Conservation (phyloP, 2,797 vertebrate genomes). For the Epinephelus malabaricus region DNA sequence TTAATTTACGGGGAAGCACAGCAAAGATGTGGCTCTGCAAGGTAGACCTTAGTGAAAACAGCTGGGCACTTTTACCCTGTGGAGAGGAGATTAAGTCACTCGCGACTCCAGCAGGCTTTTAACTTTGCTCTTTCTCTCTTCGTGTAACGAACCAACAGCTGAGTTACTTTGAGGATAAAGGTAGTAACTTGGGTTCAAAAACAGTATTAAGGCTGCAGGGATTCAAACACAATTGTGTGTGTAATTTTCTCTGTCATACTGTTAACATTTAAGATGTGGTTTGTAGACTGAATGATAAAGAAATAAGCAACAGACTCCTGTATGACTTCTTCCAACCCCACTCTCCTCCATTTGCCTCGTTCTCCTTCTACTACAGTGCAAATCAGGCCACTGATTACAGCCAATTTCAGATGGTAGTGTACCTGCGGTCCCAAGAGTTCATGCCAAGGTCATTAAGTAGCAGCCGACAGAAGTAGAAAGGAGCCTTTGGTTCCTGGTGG, state of each 20-base stretch:
- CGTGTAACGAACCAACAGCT: slow-evolving; percentile 57
- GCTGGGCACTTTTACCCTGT: slow-evolving; percentile 77
- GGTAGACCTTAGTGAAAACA: slow-evolving; percentile 78
- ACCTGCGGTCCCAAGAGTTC: slow-evolving; percentile 99
- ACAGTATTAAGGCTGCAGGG: background rate
- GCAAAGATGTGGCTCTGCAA: slow-evolving; percentile 73
- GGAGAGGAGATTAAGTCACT: slow-evolving; percentile 81
- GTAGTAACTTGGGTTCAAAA: slow-evolving; percentile 16
- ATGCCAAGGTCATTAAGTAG: slow-evolving; percentile 96
- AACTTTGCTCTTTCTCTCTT: slow-evolving; percentile 62
- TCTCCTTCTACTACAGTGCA: slow-evolving; percentile 3
- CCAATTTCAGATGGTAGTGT: slow-evolving; percentile 47
- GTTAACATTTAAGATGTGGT: background rate
- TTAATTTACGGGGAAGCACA: slow-evolving; percentile 78
- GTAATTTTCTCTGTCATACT: background rate
- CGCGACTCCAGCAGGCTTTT: slow-evolving; percentile 71
- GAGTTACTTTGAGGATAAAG: slow-evolving; percentile 49
- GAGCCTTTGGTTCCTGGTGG: slow-evolving; percentile 89
- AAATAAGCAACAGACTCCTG: background rate
- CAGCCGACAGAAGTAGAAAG: slow-evolving; percentile 96
- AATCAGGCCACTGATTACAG: slow-evolving; percentile 1
- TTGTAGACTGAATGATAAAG: slow-evolving; percentile 6
- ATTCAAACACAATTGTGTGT: background rate
- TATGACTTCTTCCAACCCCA: background rate
- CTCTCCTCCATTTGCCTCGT: background rate